phyloP scores from a whole-genome alignment of 2,797 vertebrate genomes.

The Clarias fuscus region DNA sequence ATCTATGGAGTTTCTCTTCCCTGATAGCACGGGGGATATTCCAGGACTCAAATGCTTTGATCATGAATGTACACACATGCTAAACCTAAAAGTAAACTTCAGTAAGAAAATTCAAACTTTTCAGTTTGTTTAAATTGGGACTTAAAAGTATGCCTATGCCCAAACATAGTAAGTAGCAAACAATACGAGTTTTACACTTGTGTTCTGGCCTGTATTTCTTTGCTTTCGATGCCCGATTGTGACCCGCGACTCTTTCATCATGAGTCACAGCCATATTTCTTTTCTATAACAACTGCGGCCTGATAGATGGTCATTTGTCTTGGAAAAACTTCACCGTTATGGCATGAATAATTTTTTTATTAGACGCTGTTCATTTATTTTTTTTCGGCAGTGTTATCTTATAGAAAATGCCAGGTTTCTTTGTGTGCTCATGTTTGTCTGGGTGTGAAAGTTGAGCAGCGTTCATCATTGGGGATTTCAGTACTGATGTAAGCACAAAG shows the following conservation, averaged over 20 bases:
- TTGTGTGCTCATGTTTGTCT: conserved; percentile 40
- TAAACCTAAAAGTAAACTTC: neutral
- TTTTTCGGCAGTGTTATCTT: conserved; percentile 24
- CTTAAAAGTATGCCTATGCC: neutral
- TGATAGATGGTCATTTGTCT: conserved; percentile 32
- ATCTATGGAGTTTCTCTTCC: no score
- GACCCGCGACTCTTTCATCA: conserved; percentile 7
- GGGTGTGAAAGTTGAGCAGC: conserved; percentile 56
- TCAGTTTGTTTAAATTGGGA: neutral
- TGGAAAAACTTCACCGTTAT: conserved; percentile 22
- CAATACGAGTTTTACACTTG: neutral
- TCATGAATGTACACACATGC: neutral
- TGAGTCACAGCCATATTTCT: conserved; percentile 26
- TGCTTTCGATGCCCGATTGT: neutral
- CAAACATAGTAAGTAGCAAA: neutral
- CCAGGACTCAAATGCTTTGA: no score
- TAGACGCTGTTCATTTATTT: neutral
- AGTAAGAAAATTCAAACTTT: neutral
- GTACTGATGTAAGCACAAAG: conserved; percentile 59
- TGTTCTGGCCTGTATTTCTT: neutral
- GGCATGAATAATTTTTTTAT: conserved; percentile 38
- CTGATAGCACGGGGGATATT: no score
- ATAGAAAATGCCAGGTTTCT: conserved; percentile 11
- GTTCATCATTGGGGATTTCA: conserved; percentile 61
- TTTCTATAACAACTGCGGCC: neutral